Base-by-base conservation (phyloP, 2,113 vertebrate species). In the Anguilla rostrata region DNA sequence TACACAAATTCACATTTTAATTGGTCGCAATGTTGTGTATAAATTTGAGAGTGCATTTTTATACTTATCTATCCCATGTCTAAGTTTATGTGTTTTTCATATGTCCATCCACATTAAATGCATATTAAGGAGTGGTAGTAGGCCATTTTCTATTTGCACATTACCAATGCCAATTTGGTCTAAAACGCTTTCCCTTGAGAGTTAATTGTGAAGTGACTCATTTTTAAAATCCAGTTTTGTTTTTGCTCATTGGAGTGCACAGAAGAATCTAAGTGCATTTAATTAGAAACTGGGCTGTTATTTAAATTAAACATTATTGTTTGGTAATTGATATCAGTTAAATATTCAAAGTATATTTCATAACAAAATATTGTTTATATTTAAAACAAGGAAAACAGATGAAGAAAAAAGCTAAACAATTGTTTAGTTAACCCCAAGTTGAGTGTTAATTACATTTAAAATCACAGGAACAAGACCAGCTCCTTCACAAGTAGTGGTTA, bases 401-500 rank as follows among this genome's bases (percentile, higher is more conserved):
- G 29, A 41, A 40, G 20, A 41, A 40, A 46, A 46, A 46, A 46
- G 8, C 8, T 4, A 46, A 46, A 46, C 43, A 46, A 46, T 46
- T 6, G 43, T 46, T 46, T 46, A 46, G 43, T 8, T 34, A 53
- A 34, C 11, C 18, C 15, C 1, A 40, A 41, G 40, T 41, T 80
- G 39, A 5, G 7, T 80, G 15, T n/a, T 40, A 39, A 9, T 9
- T 79, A 34, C 34, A 39, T 79, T 79, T 39, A 79, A 8, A 39
- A 39, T 8, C 39, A 46, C n/a, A 85, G 49, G 29, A 26, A 40
- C 18, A 79, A 41, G 71, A 56, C n/a, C 9, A 39, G 29, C 66
- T 26, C 40, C 83, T 78, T 43, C 84, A 78, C 41, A n/a, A 49
- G 66, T 20, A 78, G 84, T 83, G 14, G 16, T 83, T 57, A 63